Evolutionary conservation across 1,140 invertebrate genomes (phyloP).

Genomic region (Drosophila arizonae): DNA sequence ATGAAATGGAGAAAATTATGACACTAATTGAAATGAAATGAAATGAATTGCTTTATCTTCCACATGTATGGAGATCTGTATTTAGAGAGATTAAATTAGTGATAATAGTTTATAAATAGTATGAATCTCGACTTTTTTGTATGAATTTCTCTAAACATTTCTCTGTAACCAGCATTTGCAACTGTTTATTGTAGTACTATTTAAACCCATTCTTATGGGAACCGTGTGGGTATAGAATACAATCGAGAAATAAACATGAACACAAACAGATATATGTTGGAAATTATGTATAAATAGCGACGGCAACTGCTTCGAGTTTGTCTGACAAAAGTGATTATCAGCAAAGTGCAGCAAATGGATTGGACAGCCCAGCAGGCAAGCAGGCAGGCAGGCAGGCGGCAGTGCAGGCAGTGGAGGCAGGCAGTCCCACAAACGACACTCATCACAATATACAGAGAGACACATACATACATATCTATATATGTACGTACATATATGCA

Average conservation of each 20-base stretch:
- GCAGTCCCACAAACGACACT: conserved; percentile 38
- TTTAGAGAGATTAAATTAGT: too few relatives aligned
- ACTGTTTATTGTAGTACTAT: background rate
- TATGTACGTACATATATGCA: background rate
- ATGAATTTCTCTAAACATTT: background rate
- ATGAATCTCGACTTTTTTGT: too few relatives aligned
- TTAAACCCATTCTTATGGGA: conserved; percentile 8
- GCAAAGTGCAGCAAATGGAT: conserved; percentile 48
- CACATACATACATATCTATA: background rate
- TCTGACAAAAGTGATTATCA: conserved; percentile 37
- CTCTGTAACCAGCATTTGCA: background rate
- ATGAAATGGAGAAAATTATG: background rate
- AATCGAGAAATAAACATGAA: background rate
- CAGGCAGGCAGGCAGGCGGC: too few relatives aligned
- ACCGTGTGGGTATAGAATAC: conserved; percentile 14
- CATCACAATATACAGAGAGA: conserved; percentile 22
- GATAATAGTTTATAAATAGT: too few relatives aligned
- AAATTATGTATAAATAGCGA: conserved; percentile 26
- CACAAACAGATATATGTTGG: background rate
- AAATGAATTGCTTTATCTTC: too few relatives aligned
- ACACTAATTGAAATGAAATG: too few relatives aligned
- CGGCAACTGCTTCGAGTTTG: conserved; percentile 25
- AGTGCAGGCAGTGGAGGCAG: conserved; percentile 3
- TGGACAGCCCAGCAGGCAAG: conserved; percentile 22
- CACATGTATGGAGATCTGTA: too few relatives aligned